Base-by-base conservation (phyloP, 2,797 vertebrate species). In the Oreochromis grahami region DNA sequence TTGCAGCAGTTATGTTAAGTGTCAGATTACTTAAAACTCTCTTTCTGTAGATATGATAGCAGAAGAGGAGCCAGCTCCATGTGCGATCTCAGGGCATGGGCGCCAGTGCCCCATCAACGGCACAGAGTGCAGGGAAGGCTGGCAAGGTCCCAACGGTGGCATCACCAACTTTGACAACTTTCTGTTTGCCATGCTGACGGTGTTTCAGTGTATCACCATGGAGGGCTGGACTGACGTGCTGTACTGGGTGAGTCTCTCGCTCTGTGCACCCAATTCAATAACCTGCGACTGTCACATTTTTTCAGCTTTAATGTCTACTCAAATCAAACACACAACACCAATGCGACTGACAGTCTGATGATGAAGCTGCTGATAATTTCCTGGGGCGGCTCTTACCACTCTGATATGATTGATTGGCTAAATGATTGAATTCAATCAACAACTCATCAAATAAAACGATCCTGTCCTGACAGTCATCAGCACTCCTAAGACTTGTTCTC, bases 101-200 rank as follows among this genome's bases (percentile, higher is more conserved):
- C 98, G 98, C 83, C 97, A 97, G 83, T 99, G 98, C 92, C 89
- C 96, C 80, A 94, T 97, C 88, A 99, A 99, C 1, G 97, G 97
- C 94, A 98, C 98, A 0, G 96, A 97, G 94, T 99, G 98, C 96
- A 97, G 96, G 90, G 98, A 98, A 52, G 98, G 98, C 91, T 99
- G 98, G 98, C 96, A 97, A 26, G 98, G 98, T 84, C 98, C 98
- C 5, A 99, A 99, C 1, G 97, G 97, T 79, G 98, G 98, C 94
- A 99, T 99, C 92, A 99, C 98, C 89, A 99, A 99, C 95, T 99
- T 99, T 2, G 98, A 99, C 96, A 99, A 99, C 94, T 99, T 99
- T 96, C 97, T 98, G 80, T 99, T 99, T 91, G 98, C 98, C 52
- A 99, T 99, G 98, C 96, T 99, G 93, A 99, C 98, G 2, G 98